Base-by-base conservation (phyloP, 2,797 vertebrate species). In the Pseudomugil gertrudae region DNA sequence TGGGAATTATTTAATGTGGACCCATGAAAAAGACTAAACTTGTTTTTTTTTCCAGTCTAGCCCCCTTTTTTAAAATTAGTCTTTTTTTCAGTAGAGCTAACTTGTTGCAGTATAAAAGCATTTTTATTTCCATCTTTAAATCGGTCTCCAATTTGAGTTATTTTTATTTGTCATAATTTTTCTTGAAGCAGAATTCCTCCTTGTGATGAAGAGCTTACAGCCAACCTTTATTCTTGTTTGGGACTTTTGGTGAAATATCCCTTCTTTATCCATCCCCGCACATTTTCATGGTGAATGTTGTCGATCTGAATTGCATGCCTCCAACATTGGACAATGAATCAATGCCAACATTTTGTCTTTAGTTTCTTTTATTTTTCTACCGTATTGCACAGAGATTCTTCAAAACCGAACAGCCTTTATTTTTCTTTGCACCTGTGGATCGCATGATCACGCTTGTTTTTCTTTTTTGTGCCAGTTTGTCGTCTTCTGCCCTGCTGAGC, bases 101-200 rank as follows among this genome's bases (percentile, higher is more conserved):
- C 40, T 74, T 35, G 65, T 72, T 89, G 70, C 65, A 65, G 80
- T 68, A 54, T 81, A 47, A 32, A 61, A 45, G 75, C 84, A 85
- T 74, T 72, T 85, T 86, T 59, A 71, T 55, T 66, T 75, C 66
- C 59, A 51, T 66, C 55, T 57, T 83, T 36, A 38, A 63, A 55
- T 73, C 68, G 81, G 86, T 90, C 83, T 90, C 89, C 84, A 89
- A 90, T 84, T 74, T 77, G 59, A n/a, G 82, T 68, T 54, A 67
- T 45, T 29, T 69, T 48, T 36, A 79, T 80, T 87, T 86, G 40
- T 78, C 10, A 57, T 66, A 2, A 32, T 64, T 0, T 52, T 58
- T 19, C 15, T 21, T 45, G 17, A 63, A 43, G 66, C 29, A 56
- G 51, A 54, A 53, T 47, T 75, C 56, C 59, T 66, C 54, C 56